A percentile compares a stretch with the other conserved stretches of the same genome.
Evolutionary conservation across 2,888 invertebrate genomes (phyloP).

Genomic region (Chymomyza amoena): DNA sequence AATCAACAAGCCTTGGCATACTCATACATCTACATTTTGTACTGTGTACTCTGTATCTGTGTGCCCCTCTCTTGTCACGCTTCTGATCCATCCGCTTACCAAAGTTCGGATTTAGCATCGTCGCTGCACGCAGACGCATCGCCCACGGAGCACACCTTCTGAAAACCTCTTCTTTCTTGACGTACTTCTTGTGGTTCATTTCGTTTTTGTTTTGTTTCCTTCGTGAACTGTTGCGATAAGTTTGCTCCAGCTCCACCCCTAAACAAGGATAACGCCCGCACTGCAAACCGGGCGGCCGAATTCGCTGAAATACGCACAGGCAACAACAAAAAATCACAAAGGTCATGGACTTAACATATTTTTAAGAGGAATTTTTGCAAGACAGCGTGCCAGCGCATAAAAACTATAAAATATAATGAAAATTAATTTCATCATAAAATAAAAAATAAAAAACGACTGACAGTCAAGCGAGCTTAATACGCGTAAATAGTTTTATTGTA

Average conservation of each 20-base stretch:
- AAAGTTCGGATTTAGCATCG: neutral
- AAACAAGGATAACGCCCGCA: conserved; percentile 19
- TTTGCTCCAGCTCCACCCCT: conserved; percentile 67
- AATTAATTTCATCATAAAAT: conserved; percentile 53
- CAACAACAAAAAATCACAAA: conserved; percentile 24
- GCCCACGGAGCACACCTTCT: conserved; percentile 77
- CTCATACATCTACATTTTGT: conserved; percentile 44
- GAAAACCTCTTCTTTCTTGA: conserved; percentile 18
- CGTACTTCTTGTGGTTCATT: conserved; percentile 32
- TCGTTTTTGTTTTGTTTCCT: conserved; percentile 23
- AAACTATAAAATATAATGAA: conserved; percentile 24
- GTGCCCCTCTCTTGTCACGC: neutral
- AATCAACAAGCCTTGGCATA: conserved; percentile 59
- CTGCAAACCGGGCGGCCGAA: conserved; percentile 27
- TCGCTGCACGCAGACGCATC: conserved; percentile 57
- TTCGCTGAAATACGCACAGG: conserved; percentile 32
- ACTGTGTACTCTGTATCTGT: conserved; percentile 10
- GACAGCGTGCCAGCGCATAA: conserved; percentile 37
- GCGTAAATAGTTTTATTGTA: conserved; percentile 49
- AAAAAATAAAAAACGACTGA: conserved; percentile 10
- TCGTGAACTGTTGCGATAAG: conserved; percentile 53
- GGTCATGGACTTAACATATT: conserved; percentile 64
- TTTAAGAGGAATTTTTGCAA: conserved; percentile 61
- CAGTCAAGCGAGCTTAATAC: conserved; percentile 30
- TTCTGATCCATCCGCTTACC: conserved; percentile 15